These are phyloP conservation scores for Sphyrna mokarran DNA, from an alignment of 2,113 vertebrate genomes.

Conservation along the genomic window DNA sequence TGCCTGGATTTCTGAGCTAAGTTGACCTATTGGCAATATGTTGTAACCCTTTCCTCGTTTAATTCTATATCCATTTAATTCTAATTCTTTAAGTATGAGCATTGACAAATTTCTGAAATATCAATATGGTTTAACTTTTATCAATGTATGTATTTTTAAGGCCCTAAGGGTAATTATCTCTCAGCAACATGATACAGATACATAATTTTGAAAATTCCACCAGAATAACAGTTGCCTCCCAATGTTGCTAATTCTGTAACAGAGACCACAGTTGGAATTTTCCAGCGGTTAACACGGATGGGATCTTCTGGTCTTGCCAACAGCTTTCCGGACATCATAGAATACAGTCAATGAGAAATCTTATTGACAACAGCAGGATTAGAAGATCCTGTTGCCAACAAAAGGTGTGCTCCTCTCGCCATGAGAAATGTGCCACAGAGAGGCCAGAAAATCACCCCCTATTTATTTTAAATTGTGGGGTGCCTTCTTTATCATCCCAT, in stretches of 20 bases:
- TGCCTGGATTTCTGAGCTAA: background rate
- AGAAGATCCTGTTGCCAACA: too few species aligned
- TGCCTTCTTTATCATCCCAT: background rate
- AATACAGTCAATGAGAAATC: too few species aligned
- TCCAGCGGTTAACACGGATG: too few species aligned
- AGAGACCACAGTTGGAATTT: background rate
- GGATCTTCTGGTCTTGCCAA: too few species aligned
- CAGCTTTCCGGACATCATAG: too few species aligned
- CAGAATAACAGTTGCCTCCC: too few species aligned
- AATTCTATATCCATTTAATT: background rate
- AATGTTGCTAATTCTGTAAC: background rate
- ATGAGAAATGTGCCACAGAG: too few species aligned
- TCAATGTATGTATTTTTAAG: background rate
- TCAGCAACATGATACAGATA: background rate
- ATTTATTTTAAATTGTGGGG: too few species aligned
- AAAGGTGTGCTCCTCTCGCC: too few species aligned
- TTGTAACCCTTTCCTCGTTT: background rate
- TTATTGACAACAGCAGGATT: too few species aligned
- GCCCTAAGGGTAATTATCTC: background rate
- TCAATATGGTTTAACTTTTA: background rate
- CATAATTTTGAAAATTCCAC: background rate
- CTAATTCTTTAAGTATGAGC: background rate
- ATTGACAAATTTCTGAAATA: background rate
- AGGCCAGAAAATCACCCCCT: too few species aligned
- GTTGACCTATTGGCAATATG: background rate